phyloP scores from a whole-genome alignment of 2,888 invertebrate species.

The Omphaloscelis lunosa region DNA sequence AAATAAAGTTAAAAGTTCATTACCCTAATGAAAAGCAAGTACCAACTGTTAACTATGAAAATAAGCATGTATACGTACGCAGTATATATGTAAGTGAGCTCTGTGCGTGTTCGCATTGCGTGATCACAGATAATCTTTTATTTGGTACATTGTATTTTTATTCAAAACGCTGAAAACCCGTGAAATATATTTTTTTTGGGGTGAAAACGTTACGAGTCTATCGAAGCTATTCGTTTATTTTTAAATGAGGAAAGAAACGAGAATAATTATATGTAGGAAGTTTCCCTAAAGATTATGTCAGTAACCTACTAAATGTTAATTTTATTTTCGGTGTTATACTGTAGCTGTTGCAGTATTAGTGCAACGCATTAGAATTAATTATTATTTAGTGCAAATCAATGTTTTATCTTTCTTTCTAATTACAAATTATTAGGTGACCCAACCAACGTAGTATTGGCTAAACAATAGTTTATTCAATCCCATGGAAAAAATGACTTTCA shows the following conservation, averaged over 20 bases:
- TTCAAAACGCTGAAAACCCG: conserved; percentile 41
- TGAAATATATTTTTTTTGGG: conserved; percentile 32
- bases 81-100: background rate
- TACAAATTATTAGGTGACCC: too few relatives aligned
- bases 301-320: background rate
- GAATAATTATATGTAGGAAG: background rate
- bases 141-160: conserved; percentile 56
- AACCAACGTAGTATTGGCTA: too few relatives aligned
- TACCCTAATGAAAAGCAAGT: conserved; percentile 41
- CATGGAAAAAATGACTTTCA: too few relatives aligned
- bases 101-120: conserved; percentile 68
- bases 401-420: too few relatives aligned
- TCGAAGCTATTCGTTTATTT: background rate
- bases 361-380: background rate
- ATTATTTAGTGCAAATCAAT: background rate
- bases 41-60: conserved; percentile 31
- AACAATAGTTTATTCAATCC: too few relatives aligned
- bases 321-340: background rate
- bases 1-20: conserved; percentile 50
- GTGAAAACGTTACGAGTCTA: conserved; percentile 12
- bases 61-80: conserved; percentile 30
- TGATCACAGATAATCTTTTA: conserved; percentile 69
- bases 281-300: background rate
- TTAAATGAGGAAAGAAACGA: conserved; percentile 1
- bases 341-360: too few relatives aligned